Evolutionary conservation across 2,113 vertebrate genomes (phyloP).

Genomic region (zebrafish (Danio rerio)): DNA sequence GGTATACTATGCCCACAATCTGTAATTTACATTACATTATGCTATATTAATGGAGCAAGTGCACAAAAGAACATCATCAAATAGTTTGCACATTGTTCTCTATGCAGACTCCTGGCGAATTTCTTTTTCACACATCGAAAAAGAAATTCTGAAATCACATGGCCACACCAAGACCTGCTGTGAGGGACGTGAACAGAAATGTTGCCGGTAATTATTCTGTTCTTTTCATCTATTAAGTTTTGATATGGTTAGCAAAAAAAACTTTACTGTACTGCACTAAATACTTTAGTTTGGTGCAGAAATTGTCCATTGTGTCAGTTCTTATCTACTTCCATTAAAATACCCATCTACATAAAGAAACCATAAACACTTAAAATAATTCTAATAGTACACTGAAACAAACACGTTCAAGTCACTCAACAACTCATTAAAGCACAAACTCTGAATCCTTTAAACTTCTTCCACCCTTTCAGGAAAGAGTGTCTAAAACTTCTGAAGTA

Average conservation of each 20-base stretch:
- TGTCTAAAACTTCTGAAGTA: conserved; percentile 89
- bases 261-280: neutral
- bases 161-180: conserved; percentile 80
- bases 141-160: conserved; percentile 77
- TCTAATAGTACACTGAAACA: neutral
- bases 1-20: conserved; percentile 50
- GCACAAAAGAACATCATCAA: too few relatives aligned
- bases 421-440: neutral
- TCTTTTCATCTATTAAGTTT: neutral
- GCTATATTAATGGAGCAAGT: neutral
- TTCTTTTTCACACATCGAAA: conserved; percentile 82
- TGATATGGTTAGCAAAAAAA: neutral
- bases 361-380: neutral
- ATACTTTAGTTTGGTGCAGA: neutral
- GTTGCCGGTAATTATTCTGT: conserved; percentile 76
- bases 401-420: neutral
- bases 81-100: conserved; percentile 5
- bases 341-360: neutral
- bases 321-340: neutral
- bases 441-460: neutral
- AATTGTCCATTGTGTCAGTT: neutral
- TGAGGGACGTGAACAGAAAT: conserved; percentile 62
- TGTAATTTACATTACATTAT: neutral
- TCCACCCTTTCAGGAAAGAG: conserved; percentile 73
- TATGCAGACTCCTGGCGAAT: conserved; percentile 73